Percentiles rank a stretch among this genome's conserved stretches.
These are phyloP conservation scores for Gulo gulo DNA, from an alignment of 2,113 vertebrate genomes.

Conservation along the genomic window DNA sequence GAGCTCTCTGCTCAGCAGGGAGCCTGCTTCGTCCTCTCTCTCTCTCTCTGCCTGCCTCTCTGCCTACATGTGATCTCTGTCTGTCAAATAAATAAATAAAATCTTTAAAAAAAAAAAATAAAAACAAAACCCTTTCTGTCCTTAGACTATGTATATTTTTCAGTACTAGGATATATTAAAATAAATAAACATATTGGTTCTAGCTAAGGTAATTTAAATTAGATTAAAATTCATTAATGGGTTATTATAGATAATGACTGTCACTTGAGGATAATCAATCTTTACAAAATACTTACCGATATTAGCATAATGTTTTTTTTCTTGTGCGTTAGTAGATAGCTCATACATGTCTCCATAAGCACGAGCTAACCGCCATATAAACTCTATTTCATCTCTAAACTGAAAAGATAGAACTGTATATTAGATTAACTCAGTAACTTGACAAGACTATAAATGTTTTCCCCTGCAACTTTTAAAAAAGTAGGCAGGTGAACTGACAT, in stretches of 20 bases:
- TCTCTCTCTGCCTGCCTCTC: too few species aligned
- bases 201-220: constrained; percentile 21
- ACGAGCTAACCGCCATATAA: constrained; percentile 93
- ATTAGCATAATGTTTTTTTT: constrained; percentile 90
- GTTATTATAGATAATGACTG: not conserved
- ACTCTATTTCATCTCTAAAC: constrained; percentile 87
- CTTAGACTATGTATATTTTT: not conserved
- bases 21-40: too few species aligned
- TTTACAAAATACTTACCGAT: constrained; percentile 84
- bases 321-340: constrained; percentile 84
- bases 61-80: too few species aligned
- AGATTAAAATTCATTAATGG: not conserved
- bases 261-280: constrained; percentile 22
- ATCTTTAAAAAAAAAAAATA: too few species aligned
- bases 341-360: constrained; percentile 93
- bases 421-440: constrained; percentile 33
- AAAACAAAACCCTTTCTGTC: not conserved
- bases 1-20: too few species aligned
- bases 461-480: not conserved
- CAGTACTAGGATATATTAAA: not conserved
- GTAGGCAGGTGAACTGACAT: not conserved
- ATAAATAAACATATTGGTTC: constrained; percentile 1
- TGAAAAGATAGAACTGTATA: constrained; percentile 72
- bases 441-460: constrained; percentile 4
- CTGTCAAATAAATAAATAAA: too few species aligned